A percentile compares a stretch with the other conserved stretches of the same genome.
These are phyloP conservation scores for Xenotilapia flavipinnis DNA, from an alignment of 2,113 vertebrate species.

Conservation along the genomic window DNA sequence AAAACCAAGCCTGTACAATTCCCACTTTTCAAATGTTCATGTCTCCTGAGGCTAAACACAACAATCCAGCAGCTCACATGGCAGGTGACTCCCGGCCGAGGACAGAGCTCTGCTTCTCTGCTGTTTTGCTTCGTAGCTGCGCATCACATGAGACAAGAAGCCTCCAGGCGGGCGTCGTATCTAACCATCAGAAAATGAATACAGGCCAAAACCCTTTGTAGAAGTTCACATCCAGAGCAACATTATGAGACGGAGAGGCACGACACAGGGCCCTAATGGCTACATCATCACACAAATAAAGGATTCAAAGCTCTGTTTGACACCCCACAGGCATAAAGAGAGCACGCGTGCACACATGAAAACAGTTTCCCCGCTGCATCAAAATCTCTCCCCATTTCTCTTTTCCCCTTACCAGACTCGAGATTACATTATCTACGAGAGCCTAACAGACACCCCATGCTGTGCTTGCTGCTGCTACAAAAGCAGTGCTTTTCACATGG, in stretches of 20 bases:
- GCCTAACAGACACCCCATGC: not conserved
- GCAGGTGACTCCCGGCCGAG: not conserved
- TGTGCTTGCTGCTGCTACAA: not conserved
- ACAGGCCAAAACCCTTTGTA: not conserved
- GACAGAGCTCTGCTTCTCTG: not conserved
- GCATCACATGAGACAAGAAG: not conserved
- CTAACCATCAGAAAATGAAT: not conserved
- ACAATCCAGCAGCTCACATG: not conserved
- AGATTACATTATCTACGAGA: not conserved
- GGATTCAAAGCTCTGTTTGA: not conserved
- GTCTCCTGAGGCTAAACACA: not conserved
- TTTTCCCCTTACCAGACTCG: not conserved
- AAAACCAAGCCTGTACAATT: not conserved
- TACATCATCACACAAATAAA: not conserved
- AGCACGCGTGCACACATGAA: not conserved
- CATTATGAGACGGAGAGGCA: not conserved
- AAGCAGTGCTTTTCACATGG: not conserved
- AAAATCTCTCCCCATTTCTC: not conserved
- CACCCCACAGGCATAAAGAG: not conserved
- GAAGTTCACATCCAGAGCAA: constrained; percentile 2
- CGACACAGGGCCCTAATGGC: constrained; percentile 12
- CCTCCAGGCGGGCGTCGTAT: not conserved
- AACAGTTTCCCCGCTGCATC: not conserved
- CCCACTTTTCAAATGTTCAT: not conserved
- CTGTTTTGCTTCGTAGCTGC: not conserved